A percentile compares a stretch with the other conserved stretches of the same genome.
These are phyloP conservation scores for Trypoxylon attenuatum DNA, from an alignment of 2,888 invertebrate genomes.

Conservation along the genomic window DNA sequence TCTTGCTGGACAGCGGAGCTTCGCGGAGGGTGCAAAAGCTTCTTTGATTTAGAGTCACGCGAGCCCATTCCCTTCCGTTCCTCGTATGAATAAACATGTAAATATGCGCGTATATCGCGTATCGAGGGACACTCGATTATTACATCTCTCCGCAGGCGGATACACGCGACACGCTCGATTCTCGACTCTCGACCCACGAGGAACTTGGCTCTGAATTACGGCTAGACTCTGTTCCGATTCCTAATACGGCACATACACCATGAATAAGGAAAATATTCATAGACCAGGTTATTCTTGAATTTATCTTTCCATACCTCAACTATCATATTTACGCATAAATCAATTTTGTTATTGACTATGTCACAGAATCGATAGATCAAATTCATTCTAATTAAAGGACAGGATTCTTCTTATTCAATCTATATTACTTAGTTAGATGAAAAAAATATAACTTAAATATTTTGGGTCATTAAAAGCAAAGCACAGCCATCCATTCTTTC, in stretches of 20 bases:
- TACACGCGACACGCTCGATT: conserved; percentile 11
- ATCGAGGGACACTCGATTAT: conserved; percentile 58
- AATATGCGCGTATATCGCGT: conserved; percentile 26
- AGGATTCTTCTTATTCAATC: background rate
- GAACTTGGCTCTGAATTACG: conserved; percentile 25
- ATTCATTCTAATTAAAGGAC: background rate
- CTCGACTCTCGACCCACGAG: conserved; percentile 22
- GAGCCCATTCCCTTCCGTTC: conserved; percentile 55
- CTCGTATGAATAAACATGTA: conserved; percentile 26
- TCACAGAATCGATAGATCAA: background rate
- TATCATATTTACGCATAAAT: no score
- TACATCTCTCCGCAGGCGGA: conserved; percentile 43
- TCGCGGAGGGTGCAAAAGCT: conserved; percentile 16
- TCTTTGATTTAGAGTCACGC: conserved; percentile 28
- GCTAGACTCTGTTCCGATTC: conserved; percentile 29
- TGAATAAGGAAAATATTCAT: no score
- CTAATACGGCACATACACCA: conserved; percentile 20
- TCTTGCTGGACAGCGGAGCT: conserved; percentile 6
- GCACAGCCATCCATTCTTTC: no score
- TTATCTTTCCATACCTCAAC: no score
- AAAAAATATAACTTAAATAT: no score
- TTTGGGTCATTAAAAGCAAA: no score
- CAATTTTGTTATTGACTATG: no score
- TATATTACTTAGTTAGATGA: no score
- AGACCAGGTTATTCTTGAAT: no score